These are phyloP conservation scores for Myotis planiceps DNA, from an alignment of 2,797 vertebrate genomes.

Conservation along the genomic window DNA sequence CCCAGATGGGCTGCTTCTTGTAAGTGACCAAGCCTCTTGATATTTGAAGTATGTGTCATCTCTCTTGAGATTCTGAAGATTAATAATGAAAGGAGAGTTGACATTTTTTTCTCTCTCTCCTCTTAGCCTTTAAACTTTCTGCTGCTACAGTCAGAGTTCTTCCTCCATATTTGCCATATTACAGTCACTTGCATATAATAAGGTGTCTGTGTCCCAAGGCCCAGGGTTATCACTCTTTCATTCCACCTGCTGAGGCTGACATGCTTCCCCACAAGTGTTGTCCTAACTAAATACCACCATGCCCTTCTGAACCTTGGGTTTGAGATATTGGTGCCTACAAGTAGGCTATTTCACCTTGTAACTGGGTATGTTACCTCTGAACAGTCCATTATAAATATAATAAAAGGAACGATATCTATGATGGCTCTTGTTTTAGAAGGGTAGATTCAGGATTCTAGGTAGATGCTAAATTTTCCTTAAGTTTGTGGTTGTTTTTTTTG, in stretches of 20 bases:
- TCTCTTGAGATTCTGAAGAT: conserved; percentile 24
- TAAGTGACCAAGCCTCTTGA: conserved; percentile 49
- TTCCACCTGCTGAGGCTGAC: background rate
- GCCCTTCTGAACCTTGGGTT: background rate
- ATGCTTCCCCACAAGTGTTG: background rate
- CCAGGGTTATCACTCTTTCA: background rate
- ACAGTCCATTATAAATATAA: background rate
- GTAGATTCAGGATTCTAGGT: background rate
- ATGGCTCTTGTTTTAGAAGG: background rate
- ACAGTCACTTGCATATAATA: background rate
- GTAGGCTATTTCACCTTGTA: background rate
- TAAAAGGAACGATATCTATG: background rate
- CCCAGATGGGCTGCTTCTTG: conserved; percentile 12
- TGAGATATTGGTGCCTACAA: background rate
- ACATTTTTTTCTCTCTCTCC: background rate
- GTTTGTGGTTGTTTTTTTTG: background rate
- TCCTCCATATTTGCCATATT: background rate
- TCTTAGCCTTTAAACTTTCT: background rate
- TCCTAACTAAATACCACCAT: background rate
- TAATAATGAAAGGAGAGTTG: background rate
- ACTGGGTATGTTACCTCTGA: background rate
- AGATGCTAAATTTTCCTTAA: background rate
- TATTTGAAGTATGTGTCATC: conserved; percentile 50
- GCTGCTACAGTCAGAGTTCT: background rate
- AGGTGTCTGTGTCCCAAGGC: background rate